These are phyloP conservation scores for Agapornis roseicollis DNA, from an alignment of 2,113 vertebrate genomes.

Conservation along the genomic window DNA sequence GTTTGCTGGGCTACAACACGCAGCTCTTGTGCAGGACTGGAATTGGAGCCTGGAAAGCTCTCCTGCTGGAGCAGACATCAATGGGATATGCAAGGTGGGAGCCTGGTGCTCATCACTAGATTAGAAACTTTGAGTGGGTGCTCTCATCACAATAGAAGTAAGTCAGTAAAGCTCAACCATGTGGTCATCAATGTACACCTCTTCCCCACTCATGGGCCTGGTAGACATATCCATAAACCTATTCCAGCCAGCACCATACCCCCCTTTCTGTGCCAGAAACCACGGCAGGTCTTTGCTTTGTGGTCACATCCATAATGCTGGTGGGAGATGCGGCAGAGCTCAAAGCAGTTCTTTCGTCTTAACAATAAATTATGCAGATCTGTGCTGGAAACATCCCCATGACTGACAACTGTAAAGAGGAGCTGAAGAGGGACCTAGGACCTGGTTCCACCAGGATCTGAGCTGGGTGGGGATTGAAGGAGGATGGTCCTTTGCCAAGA, in stretches of 20 bases:
- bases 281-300: neutral
- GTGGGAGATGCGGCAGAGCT: neutral
- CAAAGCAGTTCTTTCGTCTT: neutral
- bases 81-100: neutral
- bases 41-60: neutral
- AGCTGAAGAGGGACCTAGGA: neutral
- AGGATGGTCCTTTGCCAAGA: neutral
- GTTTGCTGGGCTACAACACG: neutral
- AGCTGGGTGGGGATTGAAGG: neutral
- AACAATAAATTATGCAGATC: neutral
- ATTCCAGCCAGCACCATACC: neutral
- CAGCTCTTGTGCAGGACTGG: neutral
- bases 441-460: neutral
- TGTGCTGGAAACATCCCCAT: neutral
- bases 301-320: accelerated
- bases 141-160: neutral
- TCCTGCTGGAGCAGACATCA: neutral
- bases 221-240: neutral
- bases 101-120: neutral
- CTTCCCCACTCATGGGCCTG: neutral
- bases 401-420: neutral
- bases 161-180: neutral
- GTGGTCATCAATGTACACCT: neutral
- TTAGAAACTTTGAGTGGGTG: neutral
- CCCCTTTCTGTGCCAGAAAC: neutral